These are phyloP conservation scores for Apis cerana DNA, from an alignment of 1,140 invertebrate species.

Conservation along the genomic window DNA sequence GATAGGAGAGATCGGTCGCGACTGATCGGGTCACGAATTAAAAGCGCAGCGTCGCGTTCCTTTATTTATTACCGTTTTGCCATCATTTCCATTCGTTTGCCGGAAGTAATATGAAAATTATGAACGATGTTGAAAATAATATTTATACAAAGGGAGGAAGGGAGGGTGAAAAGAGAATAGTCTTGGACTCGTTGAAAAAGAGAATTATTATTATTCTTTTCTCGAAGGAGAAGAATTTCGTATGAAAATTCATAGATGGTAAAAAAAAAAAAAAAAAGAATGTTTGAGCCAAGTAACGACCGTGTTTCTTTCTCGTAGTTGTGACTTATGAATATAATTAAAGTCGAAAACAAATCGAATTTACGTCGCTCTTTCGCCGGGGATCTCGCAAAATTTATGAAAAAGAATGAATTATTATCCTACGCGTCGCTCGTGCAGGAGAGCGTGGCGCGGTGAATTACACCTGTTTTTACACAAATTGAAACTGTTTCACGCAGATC, in stretches of 20 bases:
- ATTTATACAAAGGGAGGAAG: no score
- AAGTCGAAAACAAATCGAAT: constrained; percentile 2
- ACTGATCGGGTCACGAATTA: not conserved
- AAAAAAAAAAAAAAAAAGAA: no score
- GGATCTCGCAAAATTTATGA: not conserved
- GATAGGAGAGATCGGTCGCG: not conserved
- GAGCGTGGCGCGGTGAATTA: constrained; percentile 34
- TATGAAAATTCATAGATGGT: no score
- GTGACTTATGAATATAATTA: not conserved
- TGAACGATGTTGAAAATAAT: no score
- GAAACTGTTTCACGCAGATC: constrained; percentile 39
- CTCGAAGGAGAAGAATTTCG: no score
- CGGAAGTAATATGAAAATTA: no score
- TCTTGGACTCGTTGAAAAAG: no score
- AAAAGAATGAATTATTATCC: constrained; percentile 36
- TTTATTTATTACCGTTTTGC: no score
- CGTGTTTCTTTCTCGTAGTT: not conserved
- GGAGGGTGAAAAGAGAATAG: no score
- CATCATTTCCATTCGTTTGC: no score
- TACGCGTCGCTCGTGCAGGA: not conserved
- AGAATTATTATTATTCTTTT: no score
- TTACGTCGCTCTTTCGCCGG: not conserved
- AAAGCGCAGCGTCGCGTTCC: not conserved
- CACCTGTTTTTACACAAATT: constrained; percentile 19
- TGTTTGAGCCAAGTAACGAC: no score